Conservation (phyloP, 2,797 vertebrate species). For the Mus spretus region DNA sequence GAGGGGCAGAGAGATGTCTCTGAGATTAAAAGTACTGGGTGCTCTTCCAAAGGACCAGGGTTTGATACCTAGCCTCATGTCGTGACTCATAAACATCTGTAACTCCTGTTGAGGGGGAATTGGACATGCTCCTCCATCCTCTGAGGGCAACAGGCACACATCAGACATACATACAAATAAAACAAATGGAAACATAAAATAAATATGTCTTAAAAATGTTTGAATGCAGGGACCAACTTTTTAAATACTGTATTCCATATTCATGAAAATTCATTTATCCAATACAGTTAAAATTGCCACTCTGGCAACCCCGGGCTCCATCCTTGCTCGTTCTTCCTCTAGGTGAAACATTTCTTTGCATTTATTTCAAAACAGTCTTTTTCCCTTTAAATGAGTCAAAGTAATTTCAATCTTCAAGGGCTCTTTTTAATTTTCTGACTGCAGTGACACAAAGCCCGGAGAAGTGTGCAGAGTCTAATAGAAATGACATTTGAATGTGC, state of each 20-base stretch:
- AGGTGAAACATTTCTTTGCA: slow-evolving; percentile 38
- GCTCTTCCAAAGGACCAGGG: not conserved
- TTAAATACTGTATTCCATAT: not conserved
- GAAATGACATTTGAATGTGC: slow-evolving; percentile 71
- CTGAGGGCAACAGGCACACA: not conserved
- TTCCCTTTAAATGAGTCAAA: slow-evolving; percentile 59
- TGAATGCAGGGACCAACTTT: slow-evolving; percentile 8
- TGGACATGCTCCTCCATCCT: not conserved
- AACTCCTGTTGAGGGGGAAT: not conserved
- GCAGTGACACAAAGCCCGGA: slow-evolving; percentile 59
- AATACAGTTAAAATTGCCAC: slow-evolving; percentile 1
- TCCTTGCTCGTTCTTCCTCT: slow-evolving; percentile 8
- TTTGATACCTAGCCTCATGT: not conserved
- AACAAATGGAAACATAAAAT: not conserved
- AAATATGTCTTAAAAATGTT: slow-evolving; percentile 6
- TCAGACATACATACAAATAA: not conserved
- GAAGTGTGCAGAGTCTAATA: slow-evolving; percentile 62
- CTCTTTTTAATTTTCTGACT: slow-evolving; percentile 62
- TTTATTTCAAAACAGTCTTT: slow-evolving; percentile 63
- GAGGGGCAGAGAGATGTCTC: not conserved
- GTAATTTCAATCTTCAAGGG: slow-evolving; percentile 57
- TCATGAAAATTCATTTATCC: slow-evolving; percentile 47
- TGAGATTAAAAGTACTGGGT: not conserved
- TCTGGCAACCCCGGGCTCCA: not conserved
- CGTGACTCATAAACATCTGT: not conserved